phyloP scores from a whole-genome alignment of 1,140 invertebrate species.

The Tetragnatha versicolor region DNA sequence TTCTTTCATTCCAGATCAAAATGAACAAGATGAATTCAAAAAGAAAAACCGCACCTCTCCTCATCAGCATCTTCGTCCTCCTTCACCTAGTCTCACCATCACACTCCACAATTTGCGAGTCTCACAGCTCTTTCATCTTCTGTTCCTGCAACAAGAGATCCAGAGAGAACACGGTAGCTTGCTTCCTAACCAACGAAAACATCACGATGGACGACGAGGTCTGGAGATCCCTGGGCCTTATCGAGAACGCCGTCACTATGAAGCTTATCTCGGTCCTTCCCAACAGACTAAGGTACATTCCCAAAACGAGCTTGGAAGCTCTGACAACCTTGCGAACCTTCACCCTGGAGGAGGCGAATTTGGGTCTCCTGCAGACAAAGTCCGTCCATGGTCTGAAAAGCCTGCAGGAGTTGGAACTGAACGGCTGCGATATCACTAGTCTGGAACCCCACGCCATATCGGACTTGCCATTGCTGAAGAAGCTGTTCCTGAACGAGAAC shows the following conservation, averaged over 20 bases:
- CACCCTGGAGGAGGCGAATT: constrained; percentile 11
- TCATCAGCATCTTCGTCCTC: background rate
- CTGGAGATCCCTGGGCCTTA: background rate
- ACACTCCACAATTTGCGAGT: constrained; percentile 5
- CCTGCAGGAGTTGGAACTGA: constrained; percentile 11
- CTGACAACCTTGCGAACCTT: constrained; percentile 1
- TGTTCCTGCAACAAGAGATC: constrained; percentile 10
- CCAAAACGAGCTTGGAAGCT: background rate
- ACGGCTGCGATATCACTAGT: constrained; percentile 14
- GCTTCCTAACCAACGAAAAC: background rate
- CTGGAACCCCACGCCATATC: constrained; percentile 83
- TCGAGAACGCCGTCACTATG: background rate
- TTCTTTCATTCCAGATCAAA: constrained; percentile 21
- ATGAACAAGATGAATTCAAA: background rate
- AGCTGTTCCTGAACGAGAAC: constrained; percentile 93
- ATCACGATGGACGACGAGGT: background rate
- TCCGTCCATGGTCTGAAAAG: constrained; percentile 1
- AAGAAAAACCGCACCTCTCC: background rate
- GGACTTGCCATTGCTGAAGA: constrained; percentile 81
- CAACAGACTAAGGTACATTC: background rate
- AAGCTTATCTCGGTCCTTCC: background rate
- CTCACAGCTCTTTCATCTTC: background rate
- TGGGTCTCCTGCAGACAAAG: background rate
- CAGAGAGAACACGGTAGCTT: background rate
- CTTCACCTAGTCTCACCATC: background rate